These are phyloP conservation scores for Drosophila austrosaltans DNA, from an alignment of 2,888 invertebrate species.

Conservation along the genomic window DNA sequence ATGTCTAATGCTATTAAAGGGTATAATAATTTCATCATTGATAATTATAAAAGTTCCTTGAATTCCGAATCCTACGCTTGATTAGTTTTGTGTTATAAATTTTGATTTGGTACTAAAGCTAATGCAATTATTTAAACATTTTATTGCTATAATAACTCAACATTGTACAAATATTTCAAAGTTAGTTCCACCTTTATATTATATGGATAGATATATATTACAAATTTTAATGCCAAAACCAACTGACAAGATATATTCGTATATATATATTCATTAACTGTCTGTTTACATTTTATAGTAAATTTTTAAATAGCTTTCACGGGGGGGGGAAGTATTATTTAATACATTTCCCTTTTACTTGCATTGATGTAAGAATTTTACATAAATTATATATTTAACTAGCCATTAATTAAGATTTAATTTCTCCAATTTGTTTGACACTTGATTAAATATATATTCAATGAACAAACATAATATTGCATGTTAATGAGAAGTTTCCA, in stretches of 20 bases:
- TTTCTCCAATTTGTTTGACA: conserved; percentile 1
- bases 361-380: background rate
- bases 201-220: background rate
- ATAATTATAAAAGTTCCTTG: no score
- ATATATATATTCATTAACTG: background rate
- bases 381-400: background rate
- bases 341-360: background rate
- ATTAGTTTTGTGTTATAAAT: no score
- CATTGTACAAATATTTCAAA: background rate
- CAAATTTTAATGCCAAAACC: no score
- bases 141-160: background rate
- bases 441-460: background rate
- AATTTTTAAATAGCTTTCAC: background rate
- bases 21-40: no score
- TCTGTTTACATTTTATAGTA: background rate
- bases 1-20: no score
- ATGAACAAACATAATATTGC: background rate
- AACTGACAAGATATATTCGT: no score
- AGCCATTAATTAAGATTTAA: background rate
- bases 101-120: background rate
- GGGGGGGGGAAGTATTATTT: background rate
- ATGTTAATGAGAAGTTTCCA: background rate
- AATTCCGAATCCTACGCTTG: no score
- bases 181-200: background rate
- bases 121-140: background rate